These are phyloP conservation scores for Tangara arthus DNA, from an alignment of 2,797 vertebrate species.

Conservation along the genomic window DNA sequence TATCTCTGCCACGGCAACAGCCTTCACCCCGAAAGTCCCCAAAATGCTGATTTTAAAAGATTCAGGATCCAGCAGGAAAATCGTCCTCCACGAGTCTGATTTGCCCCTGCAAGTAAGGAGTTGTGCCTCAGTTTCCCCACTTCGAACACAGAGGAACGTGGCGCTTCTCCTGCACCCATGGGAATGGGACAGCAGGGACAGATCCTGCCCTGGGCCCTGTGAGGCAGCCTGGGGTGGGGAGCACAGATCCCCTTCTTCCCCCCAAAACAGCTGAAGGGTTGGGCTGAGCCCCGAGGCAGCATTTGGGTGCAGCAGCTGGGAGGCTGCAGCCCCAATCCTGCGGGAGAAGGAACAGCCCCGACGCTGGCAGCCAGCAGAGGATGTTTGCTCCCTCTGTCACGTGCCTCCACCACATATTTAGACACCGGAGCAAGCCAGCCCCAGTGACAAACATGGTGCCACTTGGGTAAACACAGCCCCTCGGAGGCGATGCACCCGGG, in stretches of 20 bases:
- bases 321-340: background rate
- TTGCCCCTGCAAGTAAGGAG: background rate
- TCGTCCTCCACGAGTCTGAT: accelerated
- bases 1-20: accelerated
- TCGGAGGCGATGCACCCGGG: accelerated
- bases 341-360: background rate
- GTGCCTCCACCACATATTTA: slow-evolving; percentile 18
- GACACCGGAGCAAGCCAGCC: background rate
- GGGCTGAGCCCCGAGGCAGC: background rate
- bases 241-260: background rate
- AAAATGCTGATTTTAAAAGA: background rate
- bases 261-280: background rate
- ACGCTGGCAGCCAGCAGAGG: background rate
- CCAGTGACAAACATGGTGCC: slow-evolving; percentile 6
- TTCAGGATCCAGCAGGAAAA: background rate
- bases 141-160: accelerated
- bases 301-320: background rate
- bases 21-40: background rate
- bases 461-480: slow-evolving; percentile 27
- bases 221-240: background rate
- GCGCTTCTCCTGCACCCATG: accelerated
- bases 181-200: background rate
- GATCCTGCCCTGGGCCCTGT: background rate
- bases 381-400: background rate
- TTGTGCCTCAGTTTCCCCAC: background rate